Percentiles rank a stretch among this genome's conserved stretches.
phyloP scores from a whole-genome alignment of 1,140 invertebrate species.

The Drosophila yakuba region DNA sequence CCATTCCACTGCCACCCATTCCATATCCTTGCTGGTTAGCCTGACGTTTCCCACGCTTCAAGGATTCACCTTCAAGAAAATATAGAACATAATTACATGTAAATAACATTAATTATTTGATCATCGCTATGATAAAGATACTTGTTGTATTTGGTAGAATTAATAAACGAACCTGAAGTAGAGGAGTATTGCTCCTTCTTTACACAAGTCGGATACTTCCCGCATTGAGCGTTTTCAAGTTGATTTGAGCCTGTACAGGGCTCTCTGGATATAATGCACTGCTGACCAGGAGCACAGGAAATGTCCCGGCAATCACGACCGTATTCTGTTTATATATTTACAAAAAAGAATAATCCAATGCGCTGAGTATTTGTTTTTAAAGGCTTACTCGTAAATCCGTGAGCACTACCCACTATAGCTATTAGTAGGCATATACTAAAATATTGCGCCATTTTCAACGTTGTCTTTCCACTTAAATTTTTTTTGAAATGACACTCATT shows the following conservation, averaged over 20 bases:
- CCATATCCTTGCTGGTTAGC: constrained; percentile 35
- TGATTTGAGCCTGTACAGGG: constrained; percentile 6
- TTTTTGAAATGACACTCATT: not conserved
- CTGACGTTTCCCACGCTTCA: constrained; percentile 17
- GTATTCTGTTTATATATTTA: constrained; percentile 1
- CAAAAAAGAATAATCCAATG: not conserved
- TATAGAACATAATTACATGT: not conserved
- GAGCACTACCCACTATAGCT: not conserved
- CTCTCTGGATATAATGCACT: constrained; percentile 1
- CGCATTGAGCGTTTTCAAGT: constrained; percentile 9
- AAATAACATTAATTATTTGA: too few relatives aligned
- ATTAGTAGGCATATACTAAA: not conserved
- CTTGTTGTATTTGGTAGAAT: not conserved
- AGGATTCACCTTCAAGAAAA: not conserved
- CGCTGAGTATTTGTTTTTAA: too few relatives aligned
- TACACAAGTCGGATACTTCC: constrained; percentile 17
- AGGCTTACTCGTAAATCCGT: constrained; percentile 4
- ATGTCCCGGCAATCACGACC: constrained; percentile 20
- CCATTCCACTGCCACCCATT: constrained; percentile 39
- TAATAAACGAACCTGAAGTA: not conserved
- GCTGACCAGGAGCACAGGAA: constrained; percentile 7
- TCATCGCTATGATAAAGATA: too few relatives aligned
- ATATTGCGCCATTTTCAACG: too few relatives aligned
- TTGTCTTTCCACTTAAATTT: not conserved
- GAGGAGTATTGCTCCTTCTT: not conserved